phyloP scores from a whole-genome alignment of 2,888 invertebrate genomes.

The Eilema griseolum region DNA sequence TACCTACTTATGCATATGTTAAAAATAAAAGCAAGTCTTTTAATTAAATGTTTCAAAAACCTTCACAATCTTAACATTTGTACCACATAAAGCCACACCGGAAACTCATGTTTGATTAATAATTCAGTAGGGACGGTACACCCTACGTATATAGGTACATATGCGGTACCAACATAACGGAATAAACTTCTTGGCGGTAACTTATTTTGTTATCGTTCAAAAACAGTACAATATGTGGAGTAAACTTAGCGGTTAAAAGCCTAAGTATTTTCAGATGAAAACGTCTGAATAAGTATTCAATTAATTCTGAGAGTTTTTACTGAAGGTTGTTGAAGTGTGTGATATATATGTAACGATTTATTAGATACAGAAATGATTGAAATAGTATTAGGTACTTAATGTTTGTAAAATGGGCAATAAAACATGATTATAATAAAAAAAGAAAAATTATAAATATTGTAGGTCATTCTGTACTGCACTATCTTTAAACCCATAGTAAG shows the following conservation, averaged over 20 bases:
- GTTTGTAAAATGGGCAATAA: no score
- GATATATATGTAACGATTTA: no score
- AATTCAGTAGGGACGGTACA: constrained; percentile 53
- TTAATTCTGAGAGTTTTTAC: constrained; percentile 32
- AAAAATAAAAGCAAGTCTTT: background rate
- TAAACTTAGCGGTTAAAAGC: constrained; percentile 32
- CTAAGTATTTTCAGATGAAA: constrained; percentile 42
- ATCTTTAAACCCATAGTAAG: no score
- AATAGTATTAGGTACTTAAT: no score
- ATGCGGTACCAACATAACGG: constrained; percentile 37
- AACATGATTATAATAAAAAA: no score
- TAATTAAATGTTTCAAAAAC: constrained; percentile 6
- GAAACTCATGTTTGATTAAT: constrained; percentile 66
- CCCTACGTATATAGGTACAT: constrained; percentile 1
- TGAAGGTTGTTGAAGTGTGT: background rate
- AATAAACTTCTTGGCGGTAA: constrained; percentile 41
- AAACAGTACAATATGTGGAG: constrained; percentile 25
- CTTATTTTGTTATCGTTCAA: constrained; percentile 46
- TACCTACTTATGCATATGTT: background rate
- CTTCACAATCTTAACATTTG: constrained; percentile 28
- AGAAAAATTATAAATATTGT: no score
- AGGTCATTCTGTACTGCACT: no score
- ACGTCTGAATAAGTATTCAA: constrained; percentile 31
- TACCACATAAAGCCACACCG: constrained; percentile 28
- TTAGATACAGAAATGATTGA: no score